phyloP scores from a whole-genome alignment of 2,888 invertebrate genomes.

The Osmoderma eremita region DNA sequence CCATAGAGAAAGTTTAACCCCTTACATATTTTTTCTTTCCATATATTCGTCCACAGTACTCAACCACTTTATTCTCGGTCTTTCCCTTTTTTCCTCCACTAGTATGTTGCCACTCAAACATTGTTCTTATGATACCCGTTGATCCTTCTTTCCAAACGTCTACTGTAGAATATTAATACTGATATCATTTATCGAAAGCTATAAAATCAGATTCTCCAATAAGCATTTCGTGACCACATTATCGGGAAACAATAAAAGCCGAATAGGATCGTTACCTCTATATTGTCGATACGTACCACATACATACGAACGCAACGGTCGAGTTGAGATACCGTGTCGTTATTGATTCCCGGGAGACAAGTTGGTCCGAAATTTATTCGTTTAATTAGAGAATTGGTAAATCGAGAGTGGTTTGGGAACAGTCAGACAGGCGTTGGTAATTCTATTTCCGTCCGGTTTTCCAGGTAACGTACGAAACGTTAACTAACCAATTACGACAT shows the following conservation, averaged over 20 bases:
- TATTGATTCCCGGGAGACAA: conserved; percentile 1
- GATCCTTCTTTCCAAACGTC: too few species aligned
- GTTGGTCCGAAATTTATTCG: conserved; percentile 22
- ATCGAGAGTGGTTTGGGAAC: background rate
- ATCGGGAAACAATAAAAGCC: conserved; percentile 24
- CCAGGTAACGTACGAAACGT: too few species aligned
- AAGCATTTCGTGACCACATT: conserved; percentile 18
- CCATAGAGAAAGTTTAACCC: too few species aligned
- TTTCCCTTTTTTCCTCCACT: too few species aligned
- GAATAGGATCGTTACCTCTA: background rate
- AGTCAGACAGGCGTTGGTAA: background rate
- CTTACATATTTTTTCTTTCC: too few species aligned
- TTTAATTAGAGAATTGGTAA: conserved; percentile 20
- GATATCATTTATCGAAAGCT: background rate
- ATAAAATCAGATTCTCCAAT: conserved; percentile 5
- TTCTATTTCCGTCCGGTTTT: too few species aligned
- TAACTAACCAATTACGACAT: too few species aligned
- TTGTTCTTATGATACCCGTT: too few species aligned
- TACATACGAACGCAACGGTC: conserved; percentile 4
- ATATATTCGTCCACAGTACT: too few species aligned
- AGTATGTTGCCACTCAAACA: too few species aligned
- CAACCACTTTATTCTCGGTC: too few species aligned
- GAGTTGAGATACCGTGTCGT: background rate
- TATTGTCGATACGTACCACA: background rate
- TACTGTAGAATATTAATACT: too few species aligned